These are phyloP conservation scores for Rutpela maculata DNA, from an alignment of 2,888 invertebrate genomes.

Conservation along the genomic window DNA sequence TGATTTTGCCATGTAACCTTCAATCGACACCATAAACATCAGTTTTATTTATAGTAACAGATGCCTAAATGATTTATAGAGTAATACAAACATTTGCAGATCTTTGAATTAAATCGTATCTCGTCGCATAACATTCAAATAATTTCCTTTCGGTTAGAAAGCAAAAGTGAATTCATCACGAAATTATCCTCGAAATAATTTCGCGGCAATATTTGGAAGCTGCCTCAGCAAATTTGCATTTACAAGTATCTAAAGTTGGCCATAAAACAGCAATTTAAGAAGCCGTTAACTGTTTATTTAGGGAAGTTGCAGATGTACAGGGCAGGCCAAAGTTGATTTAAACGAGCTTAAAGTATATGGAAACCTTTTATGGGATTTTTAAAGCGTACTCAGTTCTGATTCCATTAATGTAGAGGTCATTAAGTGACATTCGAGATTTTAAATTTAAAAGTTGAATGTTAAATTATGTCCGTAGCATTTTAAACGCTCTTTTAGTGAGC, in stretches of 20 bases:
- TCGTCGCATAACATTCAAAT: not conserved
- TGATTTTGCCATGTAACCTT: too few species aligned
- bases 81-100: too few species aligned
- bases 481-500: not conserved
- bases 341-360: slow-evolving; percentile 25
- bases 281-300: slow-evolving; percentile 50
- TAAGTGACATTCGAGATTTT: slow-evolving; percentile 59
- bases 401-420: slow-evolving; percentile 58
- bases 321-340: slow-evolving; percentile 31
- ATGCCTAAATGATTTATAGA: too few species aligned
- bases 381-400: slow-evolving; percentile 46
- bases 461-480: slow-evolving; percentile 48
- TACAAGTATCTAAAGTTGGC: slow-evolving; percentile 49
- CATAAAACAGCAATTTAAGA: slow-evolving; percentile 54
- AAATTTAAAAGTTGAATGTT: slow-evolving; percentile 57
- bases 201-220: slow-evolving; percentile 1
- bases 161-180: not conserved
- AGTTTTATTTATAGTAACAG: too few species aligned
- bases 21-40: too few species aligned
- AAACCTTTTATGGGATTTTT: slow-evolving; percentile 33
- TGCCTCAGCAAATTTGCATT: slow-evolving; percentile 37
- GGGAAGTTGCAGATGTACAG: slow-evolving; percentile 41
- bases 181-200: slow-evolving; percentile 17
- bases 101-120: not conserved
- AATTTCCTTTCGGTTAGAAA: slow-evolving; percentile 24